Percentiles rank a stretch among this genome's conserved stretches.
These are phyloP conservation scores for Spongilla lacustris DNA, from an alignment of 37 sponge, comb jelly and placozoan genomes.

Conservation along the genomic window DNA sequence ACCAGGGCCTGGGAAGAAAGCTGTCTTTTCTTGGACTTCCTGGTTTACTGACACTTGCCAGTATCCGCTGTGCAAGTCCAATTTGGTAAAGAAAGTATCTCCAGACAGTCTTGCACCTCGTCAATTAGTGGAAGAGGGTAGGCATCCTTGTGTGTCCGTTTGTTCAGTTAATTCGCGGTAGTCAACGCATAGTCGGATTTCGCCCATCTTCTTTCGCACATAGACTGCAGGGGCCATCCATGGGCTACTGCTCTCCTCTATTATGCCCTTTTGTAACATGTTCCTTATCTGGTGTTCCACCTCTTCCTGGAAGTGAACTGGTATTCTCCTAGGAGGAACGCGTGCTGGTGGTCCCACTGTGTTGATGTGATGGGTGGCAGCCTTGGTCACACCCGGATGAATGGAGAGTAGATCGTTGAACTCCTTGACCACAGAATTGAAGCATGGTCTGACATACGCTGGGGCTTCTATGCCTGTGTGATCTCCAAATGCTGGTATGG, in stretches of 20 bases:
- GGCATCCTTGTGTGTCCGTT: constrained; percentile 54
- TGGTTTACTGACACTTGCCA: constrained; percentile 64
- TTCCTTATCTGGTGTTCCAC: constrained; percentile 45
- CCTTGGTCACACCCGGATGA: constrained; percentile 45
- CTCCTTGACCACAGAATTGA: constrained; percentile 14
- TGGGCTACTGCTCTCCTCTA: constrained; percentile 60
- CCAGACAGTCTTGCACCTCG: constrained; percentile 66
- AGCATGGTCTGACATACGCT: constrained; percentile 2
- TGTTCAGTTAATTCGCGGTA: constrained; percentile 73
- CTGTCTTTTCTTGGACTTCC: constrained; percentile 51
- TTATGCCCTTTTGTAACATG: constrained; percentile 70
- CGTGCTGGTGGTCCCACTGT: constrained; percentile 38
- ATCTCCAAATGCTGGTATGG: constrained; percentile 33
- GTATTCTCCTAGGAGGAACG: constrained; percentile 53
- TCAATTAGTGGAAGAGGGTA: constrained; percentile 72
- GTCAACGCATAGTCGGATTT: constrained; percentile 62
- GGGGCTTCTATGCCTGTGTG: constrained; percentile 22
- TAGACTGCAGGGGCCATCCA: constrained; percentile 79
- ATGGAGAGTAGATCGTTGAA: constrained; percentile 38
- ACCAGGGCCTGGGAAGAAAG: constrained; percentile 68
- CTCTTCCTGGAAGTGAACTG: constrained; percentile 58
- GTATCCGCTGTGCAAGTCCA: constrained; percentile 68
- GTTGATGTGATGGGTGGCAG: constrained; percentile 33
- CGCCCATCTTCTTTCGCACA: constrained; percentile 59
- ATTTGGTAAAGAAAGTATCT: constrained; percentile 46